These are phyloP conservation scores for Sander vitreus DNA, from an alignment of 2,113 vertebrate genomes.

Conservation along the genomic window DNA sequence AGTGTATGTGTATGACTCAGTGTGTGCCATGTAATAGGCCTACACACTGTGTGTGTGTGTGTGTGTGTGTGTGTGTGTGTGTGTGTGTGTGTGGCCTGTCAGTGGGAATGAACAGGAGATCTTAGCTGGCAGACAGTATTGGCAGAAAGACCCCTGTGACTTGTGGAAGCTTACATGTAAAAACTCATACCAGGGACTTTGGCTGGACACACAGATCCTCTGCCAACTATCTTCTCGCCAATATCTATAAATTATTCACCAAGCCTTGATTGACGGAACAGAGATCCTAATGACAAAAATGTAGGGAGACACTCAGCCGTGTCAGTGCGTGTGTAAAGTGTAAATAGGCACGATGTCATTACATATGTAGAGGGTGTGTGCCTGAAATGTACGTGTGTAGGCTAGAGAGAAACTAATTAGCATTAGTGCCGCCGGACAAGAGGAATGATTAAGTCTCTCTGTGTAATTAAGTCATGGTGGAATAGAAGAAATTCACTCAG, in stretches of 20 bases:
- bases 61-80: constrained; percentile 4
- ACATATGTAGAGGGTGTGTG: constrained; percentile 40
- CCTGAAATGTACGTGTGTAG: background rate
- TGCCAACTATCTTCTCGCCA: constrained; percentile 42
- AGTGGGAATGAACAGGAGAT: constrained; percentile 47
- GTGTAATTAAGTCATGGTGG: constrained; percentile 59
- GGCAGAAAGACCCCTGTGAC: constrained; percentile 61
- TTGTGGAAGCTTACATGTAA: constrained; percentile 49
- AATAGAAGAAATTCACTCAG: constrained; percentile 34
- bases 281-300: constrained; percentile 74
- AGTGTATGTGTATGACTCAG: background rate
- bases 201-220: constrained; percentile 42
- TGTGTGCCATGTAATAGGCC: constrained; percentile 4
- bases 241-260: constrained; percentile 77
- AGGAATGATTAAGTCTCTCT: constrained; percentile 57
- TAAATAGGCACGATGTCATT: constrained; percentile 57
- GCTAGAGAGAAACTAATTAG: constrained; percentile 58
- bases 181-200: constrained; percentile 66
- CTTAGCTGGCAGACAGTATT: constrained; percentile 60
- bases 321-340: constrained; percentile 51
- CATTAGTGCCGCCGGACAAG: constrained; percentile 49
- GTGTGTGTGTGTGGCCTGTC: constrained; percentile 30
- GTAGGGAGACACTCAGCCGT: constrained; percentile 54
- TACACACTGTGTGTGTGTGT: background rate
- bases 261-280: constrained; percentile 58